A percentile compares a stretch with the other conserved stretches of the same genome.
phyloP scores from a whole-genome alignment of 2,113 vertebrate genomes.

The Macaca fascicularis region DNA sequence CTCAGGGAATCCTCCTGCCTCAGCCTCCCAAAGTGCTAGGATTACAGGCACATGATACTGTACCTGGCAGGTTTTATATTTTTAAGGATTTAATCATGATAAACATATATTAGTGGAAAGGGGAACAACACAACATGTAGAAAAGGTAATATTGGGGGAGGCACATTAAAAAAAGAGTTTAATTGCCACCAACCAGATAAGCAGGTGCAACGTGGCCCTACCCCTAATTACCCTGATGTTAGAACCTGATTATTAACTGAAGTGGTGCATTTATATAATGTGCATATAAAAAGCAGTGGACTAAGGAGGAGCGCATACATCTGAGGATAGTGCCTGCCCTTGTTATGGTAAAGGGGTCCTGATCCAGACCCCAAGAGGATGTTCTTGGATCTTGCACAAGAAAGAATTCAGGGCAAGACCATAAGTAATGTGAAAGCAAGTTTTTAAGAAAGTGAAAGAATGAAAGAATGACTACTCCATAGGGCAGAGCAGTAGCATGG shows the following conservation, averaged over 20 bases:
- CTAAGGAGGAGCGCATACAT: neutral
- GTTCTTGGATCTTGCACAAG: too few species aligned
- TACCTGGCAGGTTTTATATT: neutral
- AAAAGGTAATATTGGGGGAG: neutral
- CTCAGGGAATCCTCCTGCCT: neutral
- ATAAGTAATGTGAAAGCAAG: too few species aligned
- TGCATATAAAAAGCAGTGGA: accelerated
- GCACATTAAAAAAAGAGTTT: neutral
- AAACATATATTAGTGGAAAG: neutral
- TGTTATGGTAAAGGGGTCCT: too few species aligned
- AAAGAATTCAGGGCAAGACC: too few species aligned
- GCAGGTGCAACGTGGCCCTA: neutral
- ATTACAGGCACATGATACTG: neutral
- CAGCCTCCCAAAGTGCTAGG: neutral
- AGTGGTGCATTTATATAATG: neutral
- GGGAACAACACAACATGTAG: neutral
- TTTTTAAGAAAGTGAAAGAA: too few species aligned
- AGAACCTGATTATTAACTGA: neutral
- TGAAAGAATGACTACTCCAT: too few species aligned
- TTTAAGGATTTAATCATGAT: neutral
- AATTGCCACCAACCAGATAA: neutral
- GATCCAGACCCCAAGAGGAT: too few species aligned
- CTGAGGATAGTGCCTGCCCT: neutral
- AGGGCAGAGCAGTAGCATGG: too few species aligned
- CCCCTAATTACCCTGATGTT: neutral